phyloP scores from a whole-genome alignment of 2,888 invertebrate genomes.

The Xylocampa areola region DNA sequence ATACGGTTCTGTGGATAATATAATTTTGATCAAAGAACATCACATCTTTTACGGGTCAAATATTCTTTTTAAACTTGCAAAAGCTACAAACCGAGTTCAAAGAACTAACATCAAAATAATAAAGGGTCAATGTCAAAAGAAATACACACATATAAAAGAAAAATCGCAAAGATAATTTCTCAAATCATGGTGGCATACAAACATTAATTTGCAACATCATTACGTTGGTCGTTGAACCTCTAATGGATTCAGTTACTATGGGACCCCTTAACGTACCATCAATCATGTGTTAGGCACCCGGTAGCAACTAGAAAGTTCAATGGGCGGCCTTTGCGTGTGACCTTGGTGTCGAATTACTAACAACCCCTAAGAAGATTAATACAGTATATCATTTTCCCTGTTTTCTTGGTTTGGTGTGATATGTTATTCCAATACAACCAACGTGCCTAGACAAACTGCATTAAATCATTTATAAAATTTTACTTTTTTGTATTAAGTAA shows the following conservation, averaged over 20 bases:
- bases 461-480: background rate
- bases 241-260: conserved; percentile 57
- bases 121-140: conserved; percentile 30
- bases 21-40: background rate
- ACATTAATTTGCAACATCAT: conserved; percentile 58
- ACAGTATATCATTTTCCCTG: conserved; percentile 27
- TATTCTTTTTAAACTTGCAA: conserved; percentile 8
- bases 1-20: too few species aligned
- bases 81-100: conserved; percentile 9
- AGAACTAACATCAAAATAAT: conserved; percentile 20
- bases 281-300: conserved; percentile 77
- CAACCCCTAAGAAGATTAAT: conserved; percentile 37
- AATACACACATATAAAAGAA: conserved; percentile 32
- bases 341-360: conserved; percentile 73
- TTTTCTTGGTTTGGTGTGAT: conserved; percentile 13
- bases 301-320: conserved; percentile 76
- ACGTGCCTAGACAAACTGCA: too few species aligned
- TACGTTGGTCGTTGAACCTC: conserved; percentile 71
- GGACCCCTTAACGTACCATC: conserved; percentile 66
- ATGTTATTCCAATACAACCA: too few species aligned
- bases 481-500: too few species aligned
- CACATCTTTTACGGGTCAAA: background rate
- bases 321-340: conserved; percentile 76
- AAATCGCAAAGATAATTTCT: conserved; percentile 34
- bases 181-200: conserved; percentile 48